Evolutionary conservation across 2,113 vertebrate genomes (phyloP).

Genomic region (Stigmatopora argus): DNA sequence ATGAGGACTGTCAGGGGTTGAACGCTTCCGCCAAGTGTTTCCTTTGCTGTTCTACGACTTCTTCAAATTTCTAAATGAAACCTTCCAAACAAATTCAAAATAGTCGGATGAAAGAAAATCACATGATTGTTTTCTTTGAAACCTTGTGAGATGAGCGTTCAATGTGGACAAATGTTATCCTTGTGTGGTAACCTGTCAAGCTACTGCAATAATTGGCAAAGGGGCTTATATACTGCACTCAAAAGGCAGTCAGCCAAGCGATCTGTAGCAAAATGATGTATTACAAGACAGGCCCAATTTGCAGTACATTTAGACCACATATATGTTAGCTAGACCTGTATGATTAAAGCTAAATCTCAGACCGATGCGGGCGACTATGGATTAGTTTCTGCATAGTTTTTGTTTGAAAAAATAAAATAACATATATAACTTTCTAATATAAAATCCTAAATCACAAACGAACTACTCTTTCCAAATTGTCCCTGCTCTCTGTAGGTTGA

Average conservation of each 20-base stretch:
- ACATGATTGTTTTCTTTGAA: neutral
- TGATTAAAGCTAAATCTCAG: neutral
- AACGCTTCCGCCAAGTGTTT: neutral
- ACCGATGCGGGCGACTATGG: neutral
- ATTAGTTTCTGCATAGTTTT: neutral
- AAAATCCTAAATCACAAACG: neutral
- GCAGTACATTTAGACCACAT: slow-evolving; percentile 24
- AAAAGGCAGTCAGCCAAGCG: slow-evolving; percentile 39
- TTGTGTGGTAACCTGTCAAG: slow-evolving; percentile 44
- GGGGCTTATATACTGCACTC: slow-evolving; percentile 48
- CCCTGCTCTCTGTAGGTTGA: neutral
- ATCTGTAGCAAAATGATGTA: slow-evolving; percentile 28
- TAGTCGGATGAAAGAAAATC: neutral
- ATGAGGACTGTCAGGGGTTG: neutral
- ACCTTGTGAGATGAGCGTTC: slow-evolving; percentile 9
- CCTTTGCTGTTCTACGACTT: neutral
- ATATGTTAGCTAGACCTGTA: slow-evolving; percentile 8
- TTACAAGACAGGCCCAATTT: slow-evolving; percentile 22
- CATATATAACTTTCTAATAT: neutral
- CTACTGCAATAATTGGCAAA: slow-evolving; percentile 48
- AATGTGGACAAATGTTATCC: slow-evolving; percentile 31
- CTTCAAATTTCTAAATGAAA: slow-evolving; percentile 2
- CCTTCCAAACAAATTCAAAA: neutral
- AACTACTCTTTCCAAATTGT: neutral
- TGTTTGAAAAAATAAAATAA: neutral